Percentiles rank a stretch among this genome's conserved stretches.
These are phyloP conservation scores for Helarctos malayanus DNA, from an alignment of 2,797 vertebrate genomes.

Conservation along the genomic window DNA sequence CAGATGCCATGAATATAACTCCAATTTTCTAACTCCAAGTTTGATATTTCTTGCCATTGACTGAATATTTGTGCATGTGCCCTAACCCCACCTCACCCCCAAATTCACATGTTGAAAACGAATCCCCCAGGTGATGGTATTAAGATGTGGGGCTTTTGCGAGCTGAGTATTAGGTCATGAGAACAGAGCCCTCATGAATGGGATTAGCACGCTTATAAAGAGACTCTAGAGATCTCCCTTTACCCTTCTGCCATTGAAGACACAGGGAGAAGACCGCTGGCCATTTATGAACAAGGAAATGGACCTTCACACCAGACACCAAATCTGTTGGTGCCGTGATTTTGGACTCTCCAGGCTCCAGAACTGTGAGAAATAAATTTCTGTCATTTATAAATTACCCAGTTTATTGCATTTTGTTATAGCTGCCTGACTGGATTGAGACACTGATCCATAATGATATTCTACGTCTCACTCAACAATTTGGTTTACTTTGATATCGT, in stretches of 20 bases:
- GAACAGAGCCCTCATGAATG: neutral
- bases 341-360: neutral
- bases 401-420: neutral
- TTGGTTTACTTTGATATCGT: neutral
- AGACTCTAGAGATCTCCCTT: neutral
- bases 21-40: neutral
- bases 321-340: neutral
- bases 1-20: neutral
- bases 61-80: neutral
- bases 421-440: neutral
- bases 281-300: neutral
- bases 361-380: neutral
- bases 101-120: neutral
- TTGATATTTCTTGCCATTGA: neutral
- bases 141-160: neutral
- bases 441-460: neutral
- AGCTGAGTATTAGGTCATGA: neutral
- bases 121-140: neutral
- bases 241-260: neutral
- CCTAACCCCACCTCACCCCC: accelerated
- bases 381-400: neutral
- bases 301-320: neutral
- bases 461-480: neutral
- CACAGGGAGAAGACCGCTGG: neutral
- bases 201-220: neutral